phyloP scores from a whole-genome alignment of 92 coral and sea anemone genomes.

The Umimayanthus kanabou region DNA sequence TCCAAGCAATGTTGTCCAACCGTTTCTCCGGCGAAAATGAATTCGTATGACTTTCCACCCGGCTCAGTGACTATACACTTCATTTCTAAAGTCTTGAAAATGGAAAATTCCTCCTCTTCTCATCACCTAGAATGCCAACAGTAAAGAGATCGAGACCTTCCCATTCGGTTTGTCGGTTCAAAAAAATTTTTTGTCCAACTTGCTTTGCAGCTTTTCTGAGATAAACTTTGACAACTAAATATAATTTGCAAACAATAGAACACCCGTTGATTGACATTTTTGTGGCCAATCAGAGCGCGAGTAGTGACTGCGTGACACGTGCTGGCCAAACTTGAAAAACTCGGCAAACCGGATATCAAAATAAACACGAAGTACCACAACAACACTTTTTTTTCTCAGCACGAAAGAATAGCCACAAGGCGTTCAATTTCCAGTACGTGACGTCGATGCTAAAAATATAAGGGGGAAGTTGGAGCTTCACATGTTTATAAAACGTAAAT shows the following conservation, averaged over 20 bases:
- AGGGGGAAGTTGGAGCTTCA: too few species aligned
- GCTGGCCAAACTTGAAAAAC: conserved; percentile 70
- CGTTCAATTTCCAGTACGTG: too few species aligned
- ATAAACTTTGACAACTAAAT: conserved; percentile 41
- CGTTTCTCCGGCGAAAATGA: conserved; percentile 86
- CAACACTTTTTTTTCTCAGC: too few species aligned
- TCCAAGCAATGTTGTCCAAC: conserved; percentile 94
- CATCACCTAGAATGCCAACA: conserved; percentile 24
- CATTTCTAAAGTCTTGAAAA: conserved; percentile 60
- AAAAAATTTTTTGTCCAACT: conserved; percentile 38
- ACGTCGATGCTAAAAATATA: too few species aligned
- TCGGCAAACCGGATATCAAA: conserved; percentile 68
- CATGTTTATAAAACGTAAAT: too few species aligned
- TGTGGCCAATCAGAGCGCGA: conserved; percentile 74
- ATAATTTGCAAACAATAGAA: conserved; percentile 38
- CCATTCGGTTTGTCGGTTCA: conserved; percentile 22
- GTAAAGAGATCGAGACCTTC: conserved; percentile 14
- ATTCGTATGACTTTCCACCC: conserved; percentile 87
- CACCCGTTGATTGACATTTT: conserved; percentile 59
- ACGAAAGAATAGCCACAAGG: too few species aligned
- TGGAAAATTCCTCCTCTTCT: conserved; percentile 45
- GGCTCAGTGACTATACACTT: conserved; percentile 88
- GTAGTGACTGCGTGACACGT: conserved; percentile 36
- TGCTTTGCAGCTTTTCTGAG: conserved; percentile 38
- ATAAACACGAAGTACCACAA: neutral